Percentiles rank a stretch among this genome's conserved stretches.
Evolutionary conservation across 2,888 invertebrate species (phyloP).

Genomic region (Ophraella communa): DNA sequence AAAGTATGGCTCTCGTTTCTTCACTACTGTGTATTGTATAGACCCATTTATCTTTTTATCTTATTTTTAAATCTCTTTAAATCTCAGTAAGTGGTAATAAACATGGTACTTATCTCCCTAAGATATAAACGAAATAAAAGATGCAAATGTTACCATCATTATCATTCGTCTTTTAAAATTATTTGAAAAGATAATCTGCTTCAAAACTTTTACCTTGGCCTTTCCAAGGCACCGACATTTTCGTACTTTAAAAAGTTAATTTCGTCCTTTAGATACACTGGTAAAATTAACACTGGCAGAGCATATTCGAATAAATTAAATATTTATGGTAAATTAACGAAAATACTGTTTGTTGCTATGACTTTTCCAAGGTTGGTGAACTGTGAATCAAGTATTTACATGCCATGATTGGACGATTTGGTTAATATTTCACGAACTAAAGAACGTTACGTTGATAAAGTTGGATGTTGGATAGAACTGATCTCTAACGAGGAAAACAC

Average conservation of each 20-base stretch:
- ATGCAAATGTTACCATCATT: conserved; percentile 24
- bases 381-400: too few relatives aligned
- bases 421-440: too few relatives aligned
- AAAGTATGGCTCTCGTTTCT: neutral
- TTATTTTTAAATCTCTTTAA: conserved; percentile 7
- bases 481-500: too few relatives aligned
- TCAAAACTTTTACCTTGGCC: conserved; percentile 7
- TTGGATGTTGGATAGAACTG: too few relatives aligned
- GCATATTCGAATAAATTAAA: too few relatives aligned
- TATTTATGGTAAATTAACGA: too few relatives aligned
- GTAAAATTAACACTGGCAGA: neutral
- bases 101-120: conserved; percentile 17
- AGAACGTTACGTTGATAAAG: too few relatives aligned
- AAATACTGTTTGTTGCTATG: too few relatives aligned
- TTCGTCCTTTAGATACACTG: neutral
- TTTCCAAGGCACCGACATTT: neutral
- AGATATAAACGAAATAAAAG: conserved; percentile 24
- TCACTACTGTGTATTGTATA: conserved; percentile 8
- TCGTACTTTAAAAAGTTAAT: conserved; percentile 23
- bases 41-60: conserved; percentile 16
- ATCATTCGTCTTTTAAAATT: conserved; percentile 26
- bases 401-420: too few relatives aligned
- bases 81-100: conserved; percentile 20
- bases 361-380: too few relatives aligned
- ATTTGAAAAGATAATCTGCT: conserved; percentile 24